Conservation (phyloP, 2,797 vertebrate species). For the Rhynchotus rufescens region DNA sequence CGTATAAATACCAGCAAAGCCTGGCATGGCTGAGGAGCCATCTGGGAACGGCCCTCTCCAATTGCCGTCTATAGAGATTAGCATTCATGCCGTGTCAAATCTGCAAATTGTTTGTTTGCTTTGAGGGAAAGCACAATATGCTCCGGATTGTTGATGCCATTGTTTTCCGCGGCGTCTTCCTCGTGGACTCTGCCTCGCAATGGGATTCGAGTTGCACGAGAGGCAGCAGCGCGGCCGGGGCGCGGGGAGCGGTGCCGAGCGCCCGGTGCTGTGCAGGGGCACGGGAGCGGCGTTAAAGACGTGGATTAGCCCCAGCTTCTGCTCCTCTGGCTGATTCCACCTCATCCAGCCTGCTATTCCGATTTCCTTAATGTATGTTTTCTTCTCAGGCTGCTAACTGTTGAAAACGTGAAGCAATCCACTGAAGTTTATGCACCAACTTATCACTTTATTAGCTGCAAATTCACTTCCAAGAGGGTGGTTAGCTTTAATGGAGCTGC, state of each 20-base stretch:
- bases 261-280: background rate
- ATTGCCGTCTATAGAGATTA: background rate
- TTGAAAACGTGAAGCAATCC: constrained; percentile 77
- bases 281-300: background rate
- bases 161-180: background rate
- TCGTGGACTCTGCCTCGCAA: background rate
- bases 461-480: constrained; percentile 68
- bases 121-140: background rate
- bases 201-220: background rate
- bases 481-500: constrained; percentile 64
- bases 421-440: constrained; percentile 66
- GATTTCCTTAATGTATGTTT: constrained; percentile 58
- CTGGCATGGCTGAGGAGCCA: background rate
- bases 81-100: background rate
- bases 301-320: constrained; percentile 47
- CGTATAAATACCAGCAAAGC: background rate
- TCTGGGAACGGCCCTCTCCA: background rate
- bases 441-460: constrained; percentile 59
- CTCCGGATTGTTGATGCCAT: background rate
- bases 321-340: constrained; percentile 41
- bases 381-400: constrained; percentile 71
- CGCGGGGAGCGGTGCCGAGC: background rate
- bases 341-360: constrained; percentile 54
- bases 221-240: background rate
- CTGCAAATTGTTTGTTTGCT: background rate